Conservation (phyloP, 92 coral and sea anemone genomes). For the Porites cylindrica region DNA sequence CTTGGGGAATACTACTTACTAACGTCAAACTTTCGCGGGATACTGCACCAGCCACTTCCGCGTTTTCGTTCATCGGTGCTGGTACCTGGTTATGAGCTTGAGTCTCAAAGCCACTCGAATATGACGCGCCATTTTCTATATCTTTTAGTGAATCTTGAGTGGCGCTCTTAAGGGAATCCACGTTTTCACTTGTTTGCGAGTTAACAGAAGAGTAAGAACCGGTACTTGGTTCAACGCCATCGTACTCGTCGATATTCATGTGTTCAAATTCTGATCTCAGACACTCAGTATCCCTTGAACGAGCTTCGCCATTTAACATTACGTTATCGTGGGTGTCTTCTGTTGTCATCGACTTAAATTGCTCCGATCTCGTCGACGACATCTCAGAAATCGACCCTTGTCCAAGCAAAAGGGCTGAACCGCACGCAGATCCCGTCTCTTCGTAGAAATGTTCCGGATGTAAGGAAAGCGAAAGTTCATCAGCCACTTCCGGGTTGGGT, state of each 20-base stretch:
- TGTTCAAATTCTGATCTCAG: constrained; percentile 31
- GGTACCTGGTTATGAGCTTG: background rate
- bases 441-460: background rate
- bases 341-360: background rate
- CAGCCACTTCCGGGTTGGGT: constrained; percentile 18
- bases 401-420: background rate
- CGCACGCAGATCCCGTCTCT: background rate
- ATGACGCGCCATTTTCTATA: background rate
- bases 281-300: constrained; percentile 5
- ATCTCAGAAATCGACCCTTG: constrained; percentile 7
- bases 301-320: background rate
- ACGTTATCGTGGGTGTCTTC: background rate
- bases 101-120: background rate
- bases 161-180: background rate
- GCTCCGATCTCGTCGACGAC: background rate
- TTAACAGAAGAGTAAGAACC: background rate
- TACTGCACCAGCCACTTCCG: background rate
- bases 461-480: background rate
- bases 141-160: background rate
- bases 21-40: background rate
- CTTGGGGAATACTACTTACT: background rate
- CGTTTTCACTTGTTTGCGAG: background rate
- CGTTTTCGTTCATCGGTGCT: background rate
- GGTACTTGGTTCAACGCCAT: background rate
- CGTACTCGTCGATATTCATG: constrained; percentile 17